Percentiles rank a stretch among this genome's conserved stretches.
Evolutionary conservation across 2,888 invertebrate genomes (phyloP).

Genomic region (Aricia artaxerxes): DNA sequence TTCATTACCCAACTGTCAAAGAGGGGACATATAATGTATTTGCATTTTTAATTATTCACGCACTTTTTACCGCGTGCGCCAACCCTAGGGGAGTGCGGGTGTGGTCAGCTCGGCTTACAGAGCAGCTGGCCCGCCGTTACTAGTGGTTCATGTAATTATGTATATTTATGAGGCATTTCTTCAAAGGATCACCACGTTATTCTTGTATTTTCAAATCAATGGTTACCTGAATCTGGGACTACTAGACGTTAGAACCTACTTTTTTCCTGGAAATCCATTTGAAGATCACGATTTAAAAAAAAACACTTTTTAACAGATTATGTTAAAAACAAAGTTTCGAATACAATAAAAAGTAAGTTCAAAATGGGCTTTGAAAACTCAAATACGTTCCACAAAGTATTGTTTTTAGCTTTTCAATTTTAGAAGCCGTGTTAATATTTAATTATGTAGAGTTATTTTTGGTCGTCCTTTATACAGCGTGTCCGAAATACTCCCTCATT

Average conservation of each 20-base stretch:
- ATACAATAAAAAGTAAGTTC: neutral
- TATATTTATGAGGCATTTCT: constrained; percentile 18
- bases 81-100: constrained; percentile 24
- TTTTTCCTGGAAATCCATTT: neutral
- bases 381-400: neutral
- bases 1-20: neutral
- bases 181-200: neutral
- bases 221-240: neutral
- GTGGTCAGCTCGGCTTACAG: constrained; percentile 29
- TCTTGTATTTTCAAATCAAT: constrained; percentile 30
- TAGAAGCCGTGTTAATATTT: neutral
- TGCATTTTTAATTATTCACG: neutral
- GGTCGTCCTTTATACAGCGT: neutral
- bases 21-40: neutral
- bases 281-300: neutral
- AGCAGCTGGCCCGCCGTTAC: constrained; percentile 37
- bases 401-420: neutral
- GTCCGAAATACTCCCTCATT: neutral
- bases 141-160: constrained; percentile 22
- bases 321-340: neutral
- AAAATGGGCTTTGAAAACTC: neutral
- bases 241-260: neutral
- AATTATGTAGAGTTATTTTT: constrained; percentile 5
- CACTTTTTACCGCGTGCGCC: constrained; percentile 39
- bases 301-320: neutral